A percentile compares a stretch with the other conserved stretches of the same genome.
phyloP scores from a whole-genome alignment of 2,888 invertebrate genomes.

The Lottia gigantea region DNA sequence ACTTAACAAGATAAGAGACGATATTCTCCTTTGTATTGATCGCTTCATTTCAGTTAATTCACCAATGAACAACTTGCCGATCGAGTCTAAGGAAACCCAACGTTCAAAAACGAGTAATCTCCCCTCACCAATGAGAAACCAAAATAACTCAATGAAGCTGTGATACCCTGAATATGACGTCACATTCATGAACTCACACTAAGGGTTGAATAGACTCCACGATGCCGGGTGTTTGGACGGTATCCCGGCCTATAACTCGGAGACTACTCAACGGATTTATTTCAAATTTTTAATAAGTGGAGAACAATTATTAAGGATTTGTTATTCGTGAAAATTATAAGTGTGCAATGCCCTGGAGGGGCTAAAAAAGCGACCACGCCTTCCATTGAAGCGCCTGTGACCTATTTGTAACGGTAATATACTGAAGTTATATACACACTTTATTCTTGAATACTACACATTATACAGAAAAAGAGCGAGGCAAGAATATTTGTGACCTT shows the following conservation, averaged over 20 bases:
- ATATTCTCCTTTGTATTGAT: no score
- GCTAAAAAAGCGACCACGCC: constrained; percentile 23
- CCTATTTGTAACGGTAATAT: constrained; percentile 12
- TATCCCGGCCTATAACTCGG: constrained; percentile 21
- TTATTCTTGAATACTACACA: no score
- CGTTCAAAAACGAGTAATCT: not conserved
- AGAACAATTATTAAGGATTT: not conserved
- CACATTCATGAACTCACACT: constrained; percentile 7
- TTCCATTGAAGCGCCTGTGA: constrained; percentile 12
- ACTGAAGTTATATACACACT: constrained; percentile 1
- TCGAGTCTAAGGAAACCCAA: no score
- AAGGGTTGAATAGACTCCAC: not conserved
- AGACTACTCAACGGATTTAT: constrained; percentile 12
- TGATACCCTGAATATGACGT: constrained; percentile 2
- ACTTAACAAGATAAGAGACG: no score
- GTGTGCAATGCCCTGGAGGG: constrained; percentile 12
- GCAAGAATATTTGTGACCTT: no score
- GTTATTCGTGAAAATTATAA: not conserved
- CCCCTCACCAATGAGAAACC: not conserved
- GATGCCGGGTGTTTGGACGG: constrained; percentile 2
- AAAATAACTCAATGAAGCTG: constrained; percentile 1
- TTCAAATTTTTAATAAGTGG: constrained; percentile 16
- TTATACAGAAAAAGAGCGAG: no score
- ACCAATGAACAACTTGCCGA: no score
- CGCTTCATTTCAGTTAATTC: no score